Conservation (phyloP, 2,797 vertebrate genomes). For the Threskiornis aethiopicus region DNA sequence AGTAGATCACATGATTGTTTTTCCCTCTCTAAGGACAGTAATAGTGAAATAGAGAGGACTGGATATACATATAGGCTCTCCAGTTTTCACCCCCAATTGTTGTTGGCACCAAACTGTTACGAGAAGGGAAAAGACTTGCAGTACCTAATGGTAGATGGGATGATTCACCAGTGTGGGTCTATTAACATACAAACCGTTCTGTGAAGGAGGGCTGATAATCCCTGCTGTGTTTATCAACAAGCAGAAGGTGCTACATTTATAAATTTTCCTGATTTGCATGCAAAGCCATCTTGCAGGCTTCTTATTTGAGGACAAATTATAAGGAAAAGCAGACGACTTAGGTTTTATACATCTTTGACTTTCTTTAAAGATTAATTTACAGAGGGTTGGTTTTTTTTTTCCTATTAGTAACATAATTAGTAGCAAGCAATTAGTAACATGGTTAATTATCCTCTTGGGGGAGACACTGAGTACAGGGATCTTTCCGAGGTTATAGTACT, state of each 20-base stretch:
- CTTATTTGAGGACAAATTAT: background rate
- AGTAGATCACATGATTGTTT: background rate
- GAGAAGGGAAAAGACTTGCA: background rate
- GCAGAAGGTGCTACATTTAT: background rate
- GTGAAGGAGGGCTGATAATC: background rate
- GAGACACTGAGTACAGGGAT: background rate
- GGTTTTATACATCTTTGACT: background rate
- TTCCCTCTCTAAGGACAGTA: background rate
- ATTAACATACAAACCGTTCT: background rate
- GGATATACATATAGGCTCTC: background rate
- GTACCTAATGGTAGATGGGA: background rate
- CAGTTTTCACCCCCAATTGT: background rate
- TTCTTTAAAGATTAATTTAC: background rate
- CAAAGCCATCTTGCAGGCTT: background rate
- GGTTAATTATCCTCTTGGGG: background rate
- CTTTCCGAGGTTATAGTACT: background rate
- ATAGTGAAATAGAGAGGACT: background rate
- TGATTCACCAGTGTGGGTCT: background rate
- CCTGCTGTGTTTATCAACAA: background rate
- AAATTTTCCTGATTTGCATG: background rate
- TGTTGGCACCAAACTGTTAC: background rate
- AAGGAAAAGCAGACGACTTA: background rate
- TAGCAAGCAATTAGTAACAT: background rate
- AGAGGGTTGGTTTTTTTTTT: rapidly evolving
- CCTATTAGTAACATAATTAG: background rate